phyloP scores from a whole-genome alignment of 1,140 invertebrate species.

The Musca domestica region DNA sequence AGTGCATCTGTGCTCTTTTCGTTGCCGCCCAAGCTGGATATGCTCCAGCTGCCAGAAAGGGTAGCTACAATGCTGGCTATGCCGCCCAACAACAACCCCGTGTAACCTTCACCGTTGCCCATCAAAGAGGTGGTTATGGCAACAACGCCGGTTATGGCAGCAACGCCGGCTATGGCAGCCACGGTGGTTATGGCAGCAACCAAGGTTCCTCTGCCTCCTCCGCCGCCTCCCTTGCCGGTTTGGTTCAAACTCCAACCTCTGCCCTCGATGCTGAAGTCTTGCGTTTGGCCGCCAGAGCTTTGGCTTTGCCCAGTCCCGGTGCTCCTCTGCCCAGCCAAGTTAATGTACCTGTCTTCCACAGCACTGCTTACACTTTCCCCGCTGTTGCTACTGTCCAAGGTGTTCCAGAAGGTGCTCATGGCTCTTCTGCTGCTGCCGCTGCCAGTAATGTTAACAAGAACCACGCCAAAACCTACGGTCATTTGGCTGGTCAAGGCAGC shows the following conservation, averaged over 20 bases:
- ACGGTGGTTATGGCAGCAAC: conserved; percentile 20
- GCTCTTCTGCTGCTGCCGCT: conserved; percentile 23
- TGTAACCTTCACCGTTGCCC: conserved; percentile 27
- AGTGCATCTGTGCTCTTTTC: conserved; percentile 39
- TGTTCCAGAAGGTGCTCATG: conserved; percentile 7
- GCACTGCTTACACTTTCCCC: conserved; percentile 16
- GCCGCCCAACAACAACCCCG: conserved; percentile 11
- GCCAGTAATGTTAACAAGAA: conserved; percentile 2
- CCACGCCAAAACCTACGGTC: not conserved
- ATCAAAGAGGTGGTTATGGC: not conserved
- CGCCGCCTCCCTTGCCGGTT: conserved; percentile 25
- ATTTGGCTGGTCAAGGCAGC: not conserved
- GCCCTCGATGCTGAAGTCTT: conserved; percentile 35
- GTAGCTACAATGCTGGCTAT: not conserved
- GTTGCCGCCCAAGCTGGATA: conserved; percentile 32
- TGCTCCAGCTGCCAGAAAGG: conserved; percentile 28
- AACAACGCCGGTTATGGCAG: conserved; percentile 23
- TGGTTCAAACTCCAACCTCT: conserved; percentile 20
- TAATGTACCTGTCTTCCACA: conserved; percentile 12
- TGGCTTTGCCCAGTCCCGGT: conserved; percentile 37
- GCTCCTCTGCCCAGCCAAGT: conserved; percentile 30
- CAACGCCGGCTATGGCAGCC: not conserved
- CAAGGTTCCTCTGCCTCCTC: not conserved
- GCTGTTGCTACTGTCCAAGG: conserved; percentile 27
- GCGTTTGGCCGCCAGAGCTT: conserved; percentile 35